phyloP scores from a whole-genome alignment of 2,113 vertebrate species.

The Cisticola juncidis region DNA sequence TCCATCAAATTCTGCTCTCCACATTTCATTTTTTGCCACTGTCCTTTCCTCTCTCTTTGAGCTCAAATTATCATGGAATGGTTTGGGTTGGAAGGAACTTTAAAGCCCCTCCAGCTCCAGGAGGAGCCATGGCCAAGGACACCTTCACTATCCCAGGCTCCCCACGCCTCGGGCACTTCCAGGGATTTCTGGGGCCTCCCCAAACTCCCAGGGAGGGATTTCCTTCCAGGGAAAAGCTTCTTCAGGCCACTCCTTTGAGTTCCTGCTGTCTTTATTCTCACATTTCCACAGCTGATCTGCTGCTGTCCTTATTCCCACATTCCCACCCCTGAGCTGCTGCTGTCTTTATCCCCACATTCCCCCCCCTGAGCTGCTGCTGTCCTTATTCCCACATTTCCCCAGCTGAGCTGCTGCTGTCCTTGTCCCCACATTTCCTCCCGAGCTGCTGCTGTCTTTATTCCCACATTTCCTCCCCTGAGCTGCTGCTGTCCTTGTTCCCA shows the following conservation, averaged over 20 bases:
- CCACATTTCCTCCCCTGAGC: neutral
- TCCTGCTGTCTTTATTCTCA: neutral
- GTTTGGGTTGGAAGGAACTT: neutral
- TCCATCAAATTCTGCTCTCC: neutral
- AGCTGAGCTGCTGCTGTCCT: neutral
- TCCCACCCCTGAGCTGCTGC: neutral
- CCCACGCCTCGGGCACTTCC: neutral
- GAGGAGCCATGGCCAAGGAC: neutral
- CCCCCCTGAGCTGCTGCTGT: neutral
- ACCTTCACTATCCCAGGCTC: accelerated
- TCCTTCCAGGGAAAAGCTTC: neutral
- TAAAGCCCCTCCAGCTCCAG: neutral
- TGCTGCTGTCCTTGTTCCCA: neutral
- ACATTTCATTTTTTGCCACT: neutral
- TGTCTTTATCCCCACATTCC: neutral
- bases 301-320: neutral
- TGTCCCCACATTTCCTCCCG: neutral
- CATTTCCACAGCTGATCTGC: neutral
- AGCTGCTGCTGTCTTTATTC: neutral
- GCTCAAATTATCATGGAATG: neutral
- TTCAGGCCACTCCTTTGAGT: neutral
- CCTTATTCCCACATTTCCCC: neutral
- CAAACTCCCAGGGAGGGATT: neutral
- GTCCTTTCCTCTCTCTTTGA: neutral
- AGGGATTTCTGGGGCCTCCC: neutral